phyloP scores from a whole-genome alignment of 2,113 vertebrate genomes.

The Tichodroma muraria region DNA sequence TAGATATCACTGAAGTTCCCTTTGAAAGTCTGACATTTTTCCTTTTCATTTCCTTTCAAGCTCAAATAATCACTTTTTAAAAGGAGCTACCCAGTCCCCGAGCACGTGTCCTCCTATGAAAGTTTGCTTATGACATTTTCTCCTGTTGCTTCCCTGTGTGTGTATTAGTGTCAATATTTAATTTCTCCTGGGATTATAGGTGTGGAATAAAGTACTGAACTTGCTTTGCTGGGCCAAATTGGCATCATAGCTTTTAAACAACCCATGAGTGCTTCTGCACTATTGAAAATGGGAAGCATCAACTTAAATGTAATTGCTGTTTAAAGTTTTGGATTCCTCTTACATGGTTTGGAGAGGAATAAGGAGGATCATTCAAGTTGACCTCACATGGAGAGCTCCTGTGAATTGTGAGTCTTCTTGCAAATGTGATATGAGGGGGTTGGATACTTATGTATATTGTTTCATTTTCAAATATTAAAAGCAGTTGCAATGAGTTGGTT shows the following conservation, averaged over 20 bases:
- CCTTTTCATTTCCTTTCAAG: not conserved
- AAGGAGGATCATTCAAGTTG: not conserved
- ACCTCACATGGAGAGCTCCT: not conserved
- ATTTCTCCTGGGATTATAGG: not conserved
- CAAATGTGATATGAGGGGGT: not conserved
- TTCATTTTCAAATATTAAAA: not conserved
- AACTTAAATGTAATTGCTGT: not conserved
- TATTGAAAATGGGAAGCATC: not conserved
- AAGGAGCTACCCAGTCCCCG: not conserved
- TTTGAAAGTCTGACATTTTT: not conserved
- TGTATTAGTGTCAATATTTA: not conserved
- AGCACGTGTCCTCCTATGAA: not conserved
- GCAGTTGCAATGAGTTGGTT: not conserved
- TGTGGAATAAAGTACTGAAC: not conserved
- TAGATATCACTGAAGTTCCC: not conserved
- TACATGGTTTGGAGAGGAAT: not conserved
- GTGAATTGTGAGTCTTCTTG: not conserved
- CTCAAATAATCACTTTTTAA: not conserved
- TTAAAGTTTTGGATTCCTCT: not conserved
- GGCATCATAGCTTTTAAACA: not conserved
- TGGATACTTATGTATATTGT: not conserved
- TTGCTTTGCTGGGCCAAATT: not conserved
- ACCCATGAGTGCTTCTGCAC: not conserved
- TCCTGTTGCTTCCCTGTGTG: not conserved
- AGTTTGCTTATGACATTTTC: not conserved